Base-by-base conservation (phyloP, 2,888 invertebrate genomes). In the Nomada goodeniana region DNA sequence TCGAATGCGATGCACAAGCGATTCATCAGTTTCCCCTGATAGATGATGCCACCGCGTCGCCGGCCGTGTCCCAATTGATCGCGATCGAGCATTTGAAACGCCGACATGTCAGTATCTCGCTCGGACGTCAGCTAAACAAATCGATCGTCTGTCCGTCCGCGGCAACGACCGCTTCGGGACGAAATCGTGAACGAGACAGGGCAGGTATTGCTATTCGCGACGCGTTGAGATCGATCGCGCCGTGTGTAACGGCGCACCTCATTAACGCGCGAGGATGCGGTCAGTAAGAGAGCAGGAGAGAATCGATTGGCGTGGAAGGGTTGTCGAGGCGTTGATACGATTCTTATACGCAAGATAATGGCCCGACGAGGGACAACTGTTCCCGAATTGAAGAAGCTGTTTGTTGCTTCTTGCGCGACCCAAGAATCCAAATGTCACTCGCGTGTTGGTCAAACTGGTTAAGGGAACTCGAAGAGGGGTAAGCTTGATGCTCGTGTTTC, bases 301-400 rank as follows among this genome's bases (percentile, higher is more conserved):
- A 52, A 68, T 26, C 55, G 53, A 50, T 36, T 36, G 67, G 57
- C 29, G 50, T 23, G 72, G 67, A 23, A 63, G 68, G 80, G 57
- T 69, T 80, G 78, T 80, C 72, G 73, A 80, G 80, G 78, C 80
- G 57, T 78, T 68, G 79, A 72, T 78, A 63, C 73, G 71, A 79
- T 79, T 73, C 68, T 79, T 69, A 47, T 68, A 47, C 59, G 80
- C 73, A 63, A 47, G 80, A 81, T 80, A 67, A 78, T 80, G 69
- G 79, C 2, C 47, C 64, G 59, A 77, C 36, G 13, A 42, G 23
- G n/a, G n/a, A n/a, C n/a, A n/a, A n/a, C 52, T 52, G 70, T 61
- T 70, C 47, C 52, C 70, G 47, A 57, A 80, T 80, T 77, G 76
- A 77, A 70, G 70, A 59, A 77, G 70, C 77, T 60, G 50, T 76